phyloP scores from a whole-genome alignment of 2,888 invertebrate species.

The Crioceris asparagi region DNA sequence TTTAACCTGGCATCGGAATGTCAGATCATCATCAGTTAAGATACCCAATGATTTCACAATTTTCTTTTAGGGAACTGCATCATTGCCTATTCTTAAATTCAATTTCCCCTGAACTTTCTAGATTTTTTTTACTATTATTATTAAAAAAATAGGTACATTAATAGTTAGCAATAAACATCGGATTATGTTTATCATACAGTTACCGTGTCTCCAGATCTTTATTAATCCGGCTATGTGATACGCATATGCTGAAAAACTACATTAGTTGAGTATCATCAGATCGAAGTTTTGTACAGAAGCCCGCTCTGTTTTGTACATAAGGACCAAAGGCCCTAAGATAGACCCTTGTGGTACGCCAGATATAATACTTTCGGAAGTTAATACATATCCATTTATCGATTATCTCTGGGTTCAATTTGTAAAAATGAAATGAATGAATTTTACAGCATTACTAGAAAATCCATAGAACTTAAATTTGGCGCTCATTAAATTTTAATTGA shows the following conservation, averaged over 20 bases:
- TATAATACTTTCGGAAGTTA: neutral
- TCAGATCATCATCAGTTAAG: too few species aligned
- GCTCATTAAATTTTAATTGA: neutral
- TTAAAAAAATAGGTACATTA: too few species aligned
- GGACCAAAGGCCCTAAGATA: slow-evolving; percentile 1
- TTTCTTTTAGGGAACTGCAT: too few species aligned
- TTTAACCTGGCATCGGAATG: too few species aligned
- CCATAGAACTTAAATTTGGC: slow-evolving; percentile 1
- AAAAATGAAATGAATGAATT: neutral
- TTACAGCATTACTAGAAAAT: neutral
- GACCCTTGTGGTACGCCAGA: slow-evolving; percentile 1
- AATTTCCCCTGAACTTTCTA: too few species aligned
- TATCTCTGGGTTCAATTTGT: neutral
- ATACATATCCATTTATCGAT: neutral
- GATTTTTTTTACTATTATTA: too few species aligned
- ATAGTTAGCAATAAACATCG: too few species aligned
- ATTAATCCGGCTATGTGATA: neutral
- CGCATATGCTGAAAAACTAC: neutral
- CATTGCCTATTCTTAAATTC: too few species aligned
- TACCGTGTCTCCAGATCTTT: neutral
- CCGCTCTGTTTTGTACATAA: neutral
- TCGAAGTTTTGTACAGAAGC: neutral
- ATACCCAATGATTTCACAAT: too few species aligned
- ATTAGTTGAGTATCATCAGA: slow-evolving; percentile 5
- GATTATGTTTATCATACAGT: too few species aligned